phyloP scores from a whole-genome alignment of 2,888 invertebrate species.

The Periphyllus acericola region DNA sequence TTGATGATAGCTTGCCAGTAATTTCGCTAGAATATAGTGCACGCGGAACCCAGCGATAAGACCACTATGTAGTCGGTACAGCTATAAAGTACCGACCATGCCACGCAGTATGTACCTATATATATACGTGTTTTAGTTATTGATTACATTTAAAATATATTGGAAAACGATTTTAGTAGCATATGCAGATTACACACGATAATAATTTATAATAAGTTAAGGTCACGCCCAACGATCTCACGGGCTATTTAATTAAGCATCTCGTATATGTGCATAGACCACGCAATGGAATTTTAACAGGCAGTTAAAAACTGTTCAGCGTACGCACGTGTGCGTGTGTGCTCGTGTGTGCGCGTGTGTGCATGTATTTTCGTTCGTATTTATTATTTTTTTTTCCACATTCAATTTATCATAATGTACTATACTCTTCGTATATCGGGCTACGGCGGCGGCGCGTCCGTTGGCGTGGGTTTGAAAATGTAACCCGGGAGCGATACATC shows the following conservation, averaged over 20 bases:
- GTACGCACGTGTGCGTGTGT: background rate
- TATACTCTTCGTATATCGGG: background rate
- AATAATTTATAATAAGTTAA: constrained; percentile 41
- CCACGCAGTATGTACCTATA: background rate
- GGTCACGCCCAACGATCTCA: constrained; percentile 60
- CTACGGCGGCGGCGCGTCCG: background rate
- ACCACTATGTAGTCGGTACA: too few species aligned
- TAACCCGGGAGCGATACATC: constrained; percentile 60
- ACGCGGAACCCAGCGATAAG: background rate
- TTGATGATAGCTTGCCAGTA: too few species aligned
- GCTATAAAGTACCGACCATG: background rate
- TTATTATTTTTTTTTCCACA: constrained; percentile 43
- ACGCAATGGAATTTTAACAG: constrained; percentile 59
- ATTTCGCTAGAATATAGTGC: too few species aligned
- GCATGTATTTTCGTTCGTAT: constrained; percentile 33
- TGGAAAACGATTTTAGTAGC: background rate
- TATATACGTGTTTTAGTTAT: background rate
- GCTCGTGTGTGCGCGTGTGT: background rate
- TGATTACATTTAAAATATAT: background rate
- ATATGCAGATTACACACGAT: constrained; percentile 20
- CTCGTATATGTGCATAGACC: constrained; percentile 42
- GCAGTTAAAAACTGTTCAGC: constrained; percentile 46
- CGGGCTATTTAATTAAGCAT: constrained; percentile 61
- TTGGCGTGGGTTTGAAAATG: constrained; percentile 55
- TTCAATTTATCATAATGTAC: constrained; percentile 61